Base-by-base conservation (phyloP, 1,140 invertebrate species). In the Drosophila melanica region DNA sequence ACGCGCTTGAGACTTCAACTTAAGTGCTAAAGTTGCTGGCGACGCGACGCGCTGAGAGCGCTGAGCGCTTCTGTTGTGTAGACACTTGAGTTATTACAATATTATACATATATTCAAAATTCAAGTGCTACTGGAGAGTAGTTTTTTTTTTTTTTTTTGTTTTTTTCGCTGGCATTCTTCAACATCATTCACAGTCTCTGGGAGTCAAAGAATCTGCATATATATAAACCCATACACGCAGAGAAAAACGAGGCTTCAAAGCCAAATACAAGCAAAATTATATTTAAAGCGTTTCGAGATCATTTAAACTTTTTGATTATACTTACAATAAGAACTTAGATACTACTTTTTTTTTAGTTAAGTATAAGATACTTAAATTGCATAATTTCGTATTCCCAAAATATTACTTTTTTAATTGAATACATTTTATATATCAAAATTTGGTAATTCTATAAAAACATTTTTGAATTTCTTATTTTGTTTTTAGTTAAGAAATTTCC, bases 1-100 rank as follows among this genome's bases (percentile, higher is more conserved):
- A 75, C 71, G 68, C 76, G 79, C 72, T 84, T 85, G 72, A 73
- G 85, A 81, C 75, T 77, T 74, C 55, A 71, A 70, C 67, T 85
- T 66, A 90, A 90, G 87, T 90, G 87, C 81, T 77, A 89, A 89
- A 85, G 80, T 84, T 82, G 84, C 85, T 84, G 84, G 84, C 85
- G 84, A 89, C 84, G 84, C 82, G 79, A 86, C 80, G 77, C 80
- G 78, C 85, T 90, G 85, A 90, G 85, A 89, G 85, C 20, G 20
- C 20, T 23, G 20, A 23, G 80, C 85, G 85, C 85, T 90, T 90
- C 85, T 90, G 85, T 90, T 90, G 85, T 87, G 86, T 77, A 78
- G 75, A 75, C 89, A 81, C 89, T 90, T 84, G 57, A 90, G 77
- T 65, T 89, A 89, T 87, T 87, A 87, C 84, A 87, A 87, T 87